phyloP scores from a whole-genome alignment of 2,113 vertebrate species.

The Cheirogaleus medius region DNA sequence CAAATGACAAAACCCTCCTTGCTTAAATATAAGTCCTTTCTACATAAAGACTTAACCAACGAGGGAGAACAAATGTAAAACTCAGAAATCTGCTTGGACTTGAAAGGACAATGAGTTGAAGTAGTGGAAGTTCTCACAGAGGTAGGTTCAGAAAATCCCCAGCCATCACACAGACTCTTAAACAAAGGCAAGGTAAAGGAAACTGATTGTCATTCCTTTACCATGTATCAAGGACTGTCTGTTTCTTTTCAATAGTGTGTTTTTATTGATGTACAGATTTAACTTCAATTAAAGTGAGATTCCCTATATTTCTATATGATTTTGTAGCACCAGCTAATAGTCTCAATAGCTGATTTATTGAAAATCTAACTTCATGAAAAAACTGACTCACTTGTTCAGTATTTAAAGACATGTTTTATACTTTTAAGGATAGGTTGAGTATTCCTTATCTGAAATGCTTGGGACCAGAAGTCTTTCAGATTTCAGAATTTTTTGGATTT shows the following conservation, averaged over 20 bases:
- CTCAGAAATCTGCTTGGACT: background rate
- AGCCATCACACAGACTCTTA: background rate
- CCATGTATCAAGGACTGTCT: background rate
- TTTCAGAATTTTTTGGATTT: background rate
- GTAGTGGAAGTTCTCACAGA: background rate
- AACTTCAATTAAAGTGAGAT: background rate
- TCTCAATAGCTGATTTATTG: background rate
- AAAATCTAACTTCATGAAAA: constrained; percentile 20
- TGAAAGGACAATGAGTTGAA: background rate
- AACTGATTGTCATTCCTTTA: background rate
- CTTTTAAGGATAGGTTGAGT: background rate
- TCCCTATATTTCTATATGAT: background rate
- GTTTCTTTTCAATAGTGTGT: background rate
- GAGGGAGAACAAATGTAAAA: background rate
- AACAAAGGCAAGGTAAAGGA: background rate
- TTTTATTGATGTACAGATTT: background rate
- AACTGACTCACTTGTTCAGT: background rate
- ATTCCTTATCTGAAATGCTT: background rate
- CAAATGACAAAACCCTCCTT: constrained; percentile 9
- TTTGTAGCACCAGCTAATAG: background rate
- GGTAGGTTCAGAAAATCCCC: background rate
- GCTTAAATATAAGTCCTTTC: constrained; percentile 25
- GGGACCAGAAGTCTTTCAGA: background rate
- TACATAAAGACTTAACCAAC: background rate
- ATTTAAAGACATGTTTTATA: constrained; percentile 5